Percentiles rank a stretch among this genome's conserved stretches.
These are phyloP conservation scores for Ifrita kowaldi DNA, from an alignment of 2,113 vertebrate species.

Conservation along the genomic window DNA sequence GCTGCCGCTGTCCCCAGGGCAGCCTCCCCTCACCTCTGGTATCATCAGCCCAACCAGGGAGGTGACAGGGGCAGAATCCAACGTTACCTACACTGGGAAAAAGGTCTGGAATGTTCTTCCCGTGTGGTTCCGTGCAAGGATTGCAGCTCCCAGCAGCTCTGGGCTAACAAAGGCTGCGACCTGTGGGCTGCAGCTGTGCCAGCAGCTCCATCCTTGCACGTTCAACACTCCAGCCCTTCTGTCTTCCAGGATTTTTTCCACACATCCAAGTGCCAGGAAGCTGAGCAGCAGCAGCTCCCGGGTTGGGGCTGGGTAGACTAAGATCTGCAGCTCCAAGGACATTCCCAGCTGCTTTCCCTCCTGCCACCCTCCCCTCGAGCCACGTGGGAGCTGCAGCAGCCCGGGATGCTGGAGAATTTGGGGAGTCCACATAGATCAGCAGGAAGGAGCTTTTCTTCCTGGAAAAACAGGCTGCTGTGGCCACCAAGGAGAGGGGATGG, in stretches of 20 bases:
- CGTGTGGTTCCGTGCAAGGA: not conserved
- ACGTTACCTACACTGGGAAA: accelerated
- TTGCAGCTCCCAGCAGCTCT: not conserved
- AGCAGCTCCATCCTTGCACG: not conserved
- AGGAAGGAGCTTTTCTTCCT: not conserved
- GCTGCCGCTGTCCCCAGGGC: not conserved
- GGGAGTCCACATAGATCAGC: accelerated
- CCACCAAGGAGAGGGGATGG: not conserved
- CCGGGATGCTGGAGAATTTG: not conserved
- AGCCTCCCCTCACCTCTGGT: not conserved
- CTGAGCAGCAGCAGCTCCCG: not conserved
- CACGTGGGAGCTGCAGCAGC: accelerated
- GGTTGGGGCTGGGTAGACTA: accelerated
- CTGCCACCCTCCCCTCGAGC: not conserved
- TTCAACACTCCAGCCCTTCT: not conserved
- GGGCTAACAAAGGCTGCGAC: not conserved
- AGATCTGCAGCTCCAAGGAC: not conserved
- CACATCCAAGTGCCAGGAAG: accelerated
- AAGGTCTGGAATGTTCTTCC: not conserved
- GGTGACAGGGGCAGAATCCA: not conserved
- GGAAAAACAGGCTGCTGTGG: accelerated
- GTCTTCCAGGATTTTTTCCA: not conserved
- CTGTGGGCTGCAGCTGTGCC: not conserved
- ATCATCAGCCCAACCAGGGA: not conserved
- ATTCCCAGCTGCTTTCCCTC: not conserved